These are phyloP conservation scores for Gryon sp. DNA, from an alignment of 1,140 invertebrate genomes.

Conservation along the genomic window DNA sequence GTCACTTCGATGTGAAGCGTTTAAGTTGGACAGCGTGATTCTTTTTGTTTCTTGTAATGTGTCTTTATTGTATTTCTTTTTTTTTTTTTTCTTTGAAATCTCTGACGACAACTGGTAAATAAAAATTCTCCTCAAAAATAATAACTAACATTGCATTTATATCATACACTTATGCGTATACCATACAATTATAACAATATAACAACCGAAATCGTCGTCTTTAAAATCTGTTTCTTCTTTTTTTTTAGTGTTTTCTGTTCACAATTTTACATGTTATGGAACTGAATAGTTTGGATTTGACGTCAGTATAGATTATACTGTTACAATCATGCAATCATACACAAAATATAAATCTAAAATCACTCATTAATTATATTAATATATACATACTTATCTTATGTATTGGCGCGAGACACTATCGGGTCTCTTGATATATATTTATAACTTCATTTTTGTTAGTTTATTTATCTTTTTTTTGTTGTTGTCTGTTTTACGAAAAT, in stretches of 20 bases:
- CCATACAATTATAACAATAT: conserved; percentile 60
- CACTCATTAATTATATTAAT: conserved; percentile 62
- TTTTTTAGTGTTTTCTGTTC: no score
- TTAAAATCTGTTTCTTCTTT: neutral
- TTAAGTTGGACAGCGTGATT: conserved; percentile 63
- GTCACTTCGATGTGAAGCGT: conserved; percentile 65
- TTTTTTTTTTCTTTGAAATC: no score
- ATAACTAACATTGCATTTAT: conserved; percentile 56
- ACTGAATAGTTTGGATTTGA: no score
- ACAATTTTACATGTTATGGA: no score
- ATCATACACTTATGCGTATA: conserved; percentile 38
- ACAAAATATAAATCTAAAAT: conserved; percentile 61
- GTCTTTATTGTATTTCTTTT: no score
- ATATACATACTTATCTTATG: conserved; percentile 62
- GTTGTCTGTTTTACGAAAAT: conserved; percentile 27
- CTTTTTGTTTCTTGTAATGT: no score
- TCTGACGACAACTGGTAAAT: conserved; percentile 61
- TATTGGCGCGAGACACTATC: conserved; percentile 61
- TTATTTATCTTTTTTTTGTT: conserved; percentile 13
- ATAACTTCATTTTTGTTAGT: conserved; percentile 47
- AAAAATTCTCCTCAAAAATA: conserved; percentile 59
- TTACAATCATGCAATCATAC: conserved; percentile 55
- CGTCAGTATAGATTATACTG: no score
- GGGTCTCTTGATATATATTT: conserved; percentile 61
- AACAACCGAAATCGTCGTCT: conserved; percentile 1